These are phyloP conservation scores for Dolichallabes microphthalmus DNA, from an alignment of 2,113 vertebrate species.

Conservation along the genomic window DNA sequence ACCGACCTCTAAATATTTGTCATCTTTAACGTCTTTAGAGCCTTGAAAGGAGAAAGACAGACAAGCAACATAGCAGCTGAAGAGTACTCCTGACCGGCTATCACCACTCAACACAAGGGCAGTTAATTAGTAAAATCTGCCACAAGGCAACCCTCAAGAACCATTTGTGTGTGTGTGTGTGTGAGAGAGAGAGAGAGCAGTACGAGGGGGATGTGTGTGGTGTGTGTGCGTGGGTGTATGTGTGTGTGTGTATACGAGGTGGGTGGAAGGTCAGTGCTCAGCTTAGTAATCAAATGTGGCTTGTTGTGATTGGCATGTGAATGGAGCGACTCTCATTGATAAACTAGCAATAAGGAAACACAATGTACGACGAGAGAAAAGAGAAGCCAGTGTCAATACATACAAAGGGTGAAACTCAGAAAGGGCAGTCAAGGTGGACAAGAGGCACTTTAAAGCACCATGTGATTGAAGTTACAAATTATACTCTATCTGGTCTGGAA, in stretches of 20 bases:
- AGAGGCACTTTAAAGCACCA: not conserved
- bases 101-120: slow-evolving; percentile 66
- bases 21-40: not conserved
- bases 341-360: slow-evolving; percentile 64
- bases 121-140: slow-evolving; percentile 74
- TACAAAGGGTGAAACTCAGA: slow-evolving; percentile 26
- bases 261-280: slow-evolving; percentile 45
- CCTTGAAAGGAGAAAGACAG: slow-evolving; percentile 37
- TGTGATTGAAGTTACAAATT: not conserved
- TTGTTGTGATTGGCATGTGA: slow-evolving; percentile 67
- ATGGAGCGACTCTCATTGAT: slow-evolving; percentile 65
- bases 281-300: slow-evolving; percentile 61
- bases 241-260: not conserved
- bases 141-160: slow-evolving; percentile 68
- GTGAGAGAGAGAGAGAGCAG: slow-evolving; percentile 12
- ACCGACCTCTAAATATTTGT: slow-evolving; percentile 29
- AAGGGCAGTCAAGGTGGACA: slow-evolving; percentile 9
- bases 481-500: not conserved
- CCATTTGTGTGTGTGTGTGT: slow-evolving; percentile 44
- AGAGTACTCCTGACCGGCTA: slow-evolving; percentile 66
- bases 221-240: not conserved
- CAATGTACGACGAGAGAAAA: slow-evolving; percentile 60
- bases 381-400: slow-evolving; percentile 31
- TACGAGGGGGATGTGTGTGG: not conserved
- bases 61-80: slow-evolving; percentile 64